Conservation (phyloP, 2,888 invertebrate species). For the Synergus itoensis region DNA sequence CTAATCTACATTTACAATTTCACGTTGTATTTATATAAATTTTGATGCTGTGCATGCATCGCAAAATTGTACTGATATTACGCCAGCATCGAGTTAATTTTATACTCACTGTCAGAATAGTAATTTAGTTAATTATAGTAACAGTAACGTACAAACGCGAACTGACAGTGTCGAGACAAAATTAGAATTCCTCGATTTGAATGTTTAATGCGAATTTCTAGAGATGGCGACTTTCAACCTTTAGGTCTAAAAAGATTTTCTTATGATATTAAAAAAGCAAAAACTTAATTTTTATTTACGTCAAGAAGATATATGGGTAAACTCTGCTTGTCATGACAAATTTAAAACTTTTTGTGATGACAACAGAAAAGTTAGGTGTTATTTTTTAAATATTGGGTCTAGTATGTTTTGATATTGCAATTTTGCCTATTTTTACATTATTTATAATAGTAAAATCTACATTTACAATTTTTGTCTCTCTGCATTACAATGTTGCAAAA, state of each 20-base stretch:
- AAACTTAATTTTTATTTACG: too few relatives aligned
- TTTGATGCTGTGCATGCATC: background rate
- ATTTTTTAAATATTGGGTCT: too few relatives aligned
- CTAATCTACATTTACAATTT: background rate
- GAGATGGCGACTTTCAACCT: background rate
- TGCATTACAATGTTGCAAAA: too few relatives aligned
- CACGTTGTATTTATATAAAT: slow-evolving; percentile 5
- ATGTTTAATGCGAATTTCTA: background rate
- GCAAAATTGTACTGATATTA: slow-evolving; percentile 13
- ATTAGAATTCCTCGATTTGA: background rate
- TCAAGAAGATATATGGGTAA: too few relatives aligned
- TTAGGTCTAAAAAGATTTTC: background rate
- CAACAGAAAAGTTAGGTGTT: too few relatives aligned
- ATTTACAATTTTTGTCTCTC: too few relatives aligned
- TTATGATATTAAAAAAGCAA: too few relatives aligned
- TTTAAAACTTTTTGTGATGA: too few relatives aligned
- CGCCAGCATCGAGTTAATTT: slow-evolving; percentile 21
- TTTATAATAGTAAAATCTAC: too few relatives aligned
- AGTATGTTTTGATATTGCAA: too few relatives aligned
- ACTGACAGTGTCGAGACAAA: slow-evolving; percentile 14
- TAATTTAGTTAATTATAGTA: slow-evolving; percentile 35
- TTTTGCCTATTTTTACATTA: too few relatives aligned
- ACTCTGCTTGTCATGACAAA: too few relatives aligned
- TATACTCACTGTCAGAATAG: slow-evolving; percentile 22
- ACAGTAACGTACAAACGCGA: slow-evolving; percentile 23